phyloP scores from a whole-genome alignment of 2,797 vertebrate species.

The Pangasius macronema region DNA sequence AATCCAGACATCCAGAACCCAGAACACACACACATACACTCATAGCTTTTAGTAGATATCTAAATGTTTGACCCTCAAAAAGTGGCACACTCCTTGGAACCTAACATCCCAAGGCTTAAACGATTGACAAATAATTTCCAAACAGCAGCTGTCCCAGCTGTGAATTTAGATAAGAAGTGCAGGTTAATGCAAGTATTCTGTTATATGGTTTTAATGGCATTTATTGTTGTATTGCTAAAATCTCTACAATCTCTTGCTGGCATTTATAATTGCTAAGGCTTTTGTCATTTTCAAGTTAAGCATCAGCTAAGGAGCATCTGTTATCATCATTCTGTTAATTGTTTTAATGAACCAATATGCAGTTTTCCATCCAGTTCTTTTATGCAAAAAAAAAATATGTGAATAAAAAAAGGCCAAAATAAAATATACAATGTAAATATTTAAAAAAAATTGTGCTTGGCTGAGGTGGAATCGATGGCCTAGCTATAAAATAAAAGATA shows the following conservation, averaged over 20 bases:
- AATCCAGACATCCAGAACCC: slow-evolving; percentile 9
- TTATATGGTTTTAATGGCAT: not conserved
- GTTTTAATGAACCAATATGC: not conserved
- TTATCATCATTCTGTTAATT: not conserved
- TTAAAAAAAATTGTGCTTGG: not conserved
- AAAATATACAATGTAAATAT: not conserved
- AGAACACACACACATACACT: slow-evolving; percentile 19
- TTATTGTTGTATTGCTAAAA: not conserved
- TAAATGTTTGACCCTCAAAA: not conserved
- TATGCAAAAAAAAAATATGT: not conserved
- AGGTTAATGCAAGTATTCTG: not conserved
- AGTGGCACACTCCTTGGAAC: not conserved
- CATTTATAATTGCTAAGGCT: not conserved
- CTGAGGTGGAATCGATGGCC: not conserved
- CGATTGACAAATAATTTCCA: not conserved
- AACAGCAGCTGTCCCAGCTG: not conserved
- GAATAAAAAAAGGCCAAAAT: not conserved
- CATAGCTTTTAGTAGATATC: not conserved
- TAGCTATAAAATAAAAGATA: too few species aligned
- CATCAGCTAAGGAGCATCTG: not conserved
- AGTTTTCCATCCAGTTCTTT: not conserved
- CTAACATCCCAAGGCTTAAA: slow-evolving; percentile 1
- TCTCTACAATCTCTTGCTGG: not conserved
- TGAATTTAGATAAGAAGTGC: not conserved
- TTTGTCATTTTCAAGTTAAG: not conserved